Conservation (phyloP, 2,888 invertebrate genomes). For the Drosophila merina region DNA sequence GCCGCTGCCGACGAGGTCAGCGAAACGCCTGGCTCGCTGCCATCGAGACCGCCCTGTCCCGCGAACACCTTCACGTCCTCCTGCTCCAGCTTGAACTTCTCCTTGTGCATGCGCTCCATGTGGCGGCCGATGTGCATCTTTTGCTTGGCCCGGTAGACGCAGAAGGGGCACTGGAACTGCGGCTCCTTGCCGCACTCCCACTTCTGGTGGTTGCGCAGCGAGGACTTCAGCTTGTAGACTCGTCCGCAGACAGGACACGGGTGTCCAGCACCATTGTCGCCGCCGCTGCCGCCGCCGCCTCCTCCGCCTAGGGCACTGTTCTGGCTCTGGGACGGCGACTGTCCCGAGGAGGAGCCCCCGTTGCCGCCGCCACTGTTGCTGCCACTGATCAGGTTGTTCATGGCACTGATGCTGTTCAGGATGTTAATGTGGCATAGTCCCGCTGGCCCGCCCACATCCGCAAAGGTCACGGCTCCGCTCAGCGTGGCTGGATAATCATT, state of each 20-base stretch:
- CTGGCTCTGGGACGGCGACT: constrained; percentile 33
- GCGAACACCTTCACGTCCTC: constrained; percentile 83
- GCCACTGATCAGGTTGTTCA: constrained; percentile 82
- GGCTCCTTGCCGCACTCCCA: constrained; percentile 95
- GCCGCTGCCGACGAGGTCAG: constrained; percentile 51
- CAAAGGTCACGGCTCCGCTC: constrained; percentile 73
- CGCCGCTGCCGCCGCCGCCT: constrained; percentile 20
- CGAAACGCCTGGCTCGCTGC: constrained; percentile 41
- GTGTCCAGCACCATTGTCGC: constrained; percentile 86
- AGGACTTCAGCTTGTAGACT: constrained; percentile 94
- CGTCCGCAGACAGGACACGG: constrained; percentile 93
- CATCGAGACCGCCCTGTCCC: constrained; percentile 40
- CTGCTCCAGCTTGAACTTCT: constrained; percentile 84
- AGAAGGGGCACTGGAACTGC: constrained; percentile 92
- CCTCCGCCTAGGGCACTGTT: constrained; percentile 34
- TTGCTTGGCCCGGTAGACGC: constrained; percentile 93
- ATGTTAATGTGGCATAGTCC: constrained; percentile 81
- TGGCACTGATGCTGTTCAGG: constrained; percentile 82
- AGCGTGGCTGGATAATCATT: constrained; percentile 77
- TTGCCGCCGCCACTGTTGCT: constrained; percentile 47
- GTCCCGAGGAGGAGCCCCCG: constrained; percentile 30
- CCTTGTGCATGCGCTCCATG: constrained; percentile 93
- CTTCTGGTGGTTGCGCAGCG: constrained; percentile 92
- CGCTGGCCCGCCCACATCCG: constrained; percentile 77
- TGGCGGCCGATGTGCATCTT: constrained; percentile 93